Evolutionary conservation across 2,888 invertebrate species (phyloP), one percentile per base, ranked within the genome.

Genomic region (Geophilus truncorum): DNA sequence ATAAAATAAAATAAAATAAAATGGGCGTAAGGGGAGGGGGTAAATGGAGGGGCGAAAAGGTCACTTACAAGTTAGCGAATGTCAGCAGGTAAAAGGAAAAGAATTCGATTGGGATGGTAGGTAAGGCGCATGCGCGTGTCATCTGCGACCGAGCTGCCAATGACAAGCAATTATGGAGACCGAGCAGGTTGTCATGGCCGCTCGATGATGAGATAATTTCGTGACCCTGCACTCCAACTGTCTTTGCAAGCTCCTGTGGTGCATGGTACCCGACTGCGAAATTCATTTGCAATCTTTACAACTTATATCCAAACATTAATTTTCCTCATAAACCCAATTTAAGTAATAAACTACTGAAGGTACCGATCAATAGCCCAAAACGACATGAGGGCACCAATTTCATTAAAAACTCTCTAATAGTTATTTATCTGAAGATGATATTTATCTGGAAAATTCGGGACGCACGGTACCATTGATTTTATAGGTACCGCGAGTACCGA

Each of bases 151-250:
- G 32, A 79, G 36, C 79, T 79, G 79, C 79, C 79, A 79, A 79
- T 79, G 79, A 79, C 79, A 79, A 30, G 79, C 79, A 79, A 79
- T 79, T 79, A 79, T 51, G 28, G 45, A 40, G 78, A 36, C 34
- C 23, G 78, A 32, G 40, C 79, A 79, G 45, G 51, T 51, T 79
- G 79, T 79, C 79, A 79, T 51, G 25, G 79, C 79, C 79, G 79
- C 79, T 57, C 57, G 57, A 79, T 45, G 79, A 79, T 79, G 79
- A 51, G 79, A 79, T 79, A 79, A 79, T 79, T 79, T 79, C 45
- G 45, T 25, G 78, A 23, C 34, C 23, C 76, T 34, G 32, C 30
- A 76, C 76, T 76, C 76, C n/a, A 76, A 21, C 28, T 28, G 76
- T 76, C 30, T 76, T 32, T 28, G 25, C 57, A 12, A 57, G n/a